Evolutionary conservation across 2,113 vertebrate genomes (phyloP), one percentile per base, ranked within the genome.

Genomic region (Cyprichromis sp.): DNA sequence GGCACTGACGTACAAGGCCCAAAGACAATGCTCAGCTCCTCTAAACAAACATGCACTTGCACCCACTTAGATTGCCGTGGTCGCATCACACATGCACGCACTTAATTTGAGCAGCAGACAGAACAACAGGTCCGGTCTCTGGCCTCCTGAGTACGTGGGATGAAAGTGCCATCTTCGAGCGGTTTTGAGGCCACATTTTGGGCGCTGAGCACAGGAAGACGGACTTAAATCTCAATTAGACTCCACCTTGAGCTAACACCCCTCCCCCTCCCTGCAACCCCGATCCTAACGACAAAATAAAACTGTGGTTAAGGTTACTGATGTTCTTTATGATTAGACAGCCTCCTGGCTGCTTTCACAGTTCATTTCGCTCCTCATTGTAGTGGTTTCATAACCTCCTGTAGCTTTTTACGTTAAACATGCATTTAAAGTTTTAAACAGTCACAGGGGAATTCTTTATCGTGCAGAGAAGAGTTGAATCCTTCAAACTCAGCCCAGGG

Each of bases 11-110:
- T 96, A 93, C 89, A 24, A 93, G 92, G 90, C 73, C 80, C 73
- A 61, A 95, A 94, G 95, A 97, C 96, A 97, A 97, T 96, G 92
- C 94, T 86, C 40, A 12, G 52, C 86, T 94, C 94, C 87, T 95
- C 93, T 95, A 95, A 96, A 96, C 95, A 96, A 95, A 94, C 93
- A 95, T 85, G 81, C 88, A 92, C 91, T 87, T 45, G 90, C 78
- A 86, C 92, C 86, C 76, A 80, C 88, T 90, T 63, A 73, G 84
- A 87, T 83, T n/a, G 63, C 88, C 16, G 24, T 11, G 38, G 61
- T 73, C 61, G 31, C 86, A 59, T 84, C 82, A 6, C 90, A n/a
- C 66, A 81, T 34, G 50, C 88, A 87, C 88, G 13, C 86, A 19
- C 86, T 73, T 80, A 59, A 88, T 88, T 61, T 71, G 81, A 88